Evolutionary conservation across 2,113 vertebrate species (phyloP).

Genomic region (Archocentrus centrarchus): DNA sequence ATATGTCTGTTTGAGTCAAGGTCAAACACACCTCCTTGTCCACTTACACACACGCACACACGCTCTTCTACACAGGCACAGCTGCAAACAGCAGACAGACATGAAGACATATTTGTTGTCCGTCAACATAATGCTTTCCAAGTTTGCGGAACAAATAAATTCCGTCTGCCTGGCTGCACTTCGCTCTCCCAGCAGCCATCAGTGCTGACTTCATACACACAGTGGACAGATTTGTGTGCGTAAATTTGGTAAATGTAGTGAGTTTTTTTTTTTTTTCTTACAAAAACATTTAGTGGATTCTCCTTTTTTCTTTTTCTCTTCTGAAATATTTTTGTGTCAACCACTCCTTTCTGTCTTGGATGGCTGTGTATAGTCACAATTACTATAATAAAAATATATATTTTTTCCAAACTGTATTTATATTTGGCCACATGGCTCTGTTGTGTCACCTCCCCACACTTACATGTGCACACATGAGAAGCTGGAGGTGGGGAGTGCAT

Average conservation of each 20-base stretch:
- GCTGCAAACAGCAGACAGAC: constrained; percentile 55
- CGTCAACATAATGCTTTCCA: constrained; percentile 89
- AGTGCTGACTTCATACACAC: not conserved
- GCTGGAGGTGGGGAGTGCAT: not conserved
- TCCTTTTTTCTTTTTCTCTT: not conserved
- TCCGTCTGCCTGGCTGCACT: constrained; percentile 87
- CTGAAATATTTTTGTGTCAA: not conserved
- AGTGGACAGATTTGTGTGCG: not conserved
- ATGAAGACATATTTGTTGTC: constrained; percentile 88
- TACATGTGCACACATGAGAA: too few relatives aligned
- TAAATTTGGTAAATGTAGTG: not conserved
- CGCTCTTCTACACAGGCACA: constrained; percentile 9
- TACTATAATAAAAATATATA: not conserved
- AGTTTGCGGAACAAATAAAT: constrained; percentile 95
- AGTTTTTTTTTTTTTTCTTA: not conserved
- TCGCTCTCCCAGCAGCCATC: not conserved
- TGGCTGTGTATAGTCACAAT: not conserved
- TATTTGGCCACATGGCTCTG: too few relatives aligned
- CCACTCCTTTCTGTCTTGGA: not conserved
- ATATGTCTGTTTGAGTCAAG: constrained; percentile 91
- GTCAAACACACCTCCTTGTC: constrained; percentile 78
- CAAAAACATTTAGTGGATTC: not conserved
- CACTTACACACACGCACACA: constrained; percentile 7
- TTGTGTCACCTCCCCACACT: too few relatives aligned
- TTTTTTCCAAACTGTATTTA: too few relatives aligned